phyloP scores from a whole-genome alignment of 1,140 invertebrate genomes.

The Akabosia matsudoensis region DNA sequence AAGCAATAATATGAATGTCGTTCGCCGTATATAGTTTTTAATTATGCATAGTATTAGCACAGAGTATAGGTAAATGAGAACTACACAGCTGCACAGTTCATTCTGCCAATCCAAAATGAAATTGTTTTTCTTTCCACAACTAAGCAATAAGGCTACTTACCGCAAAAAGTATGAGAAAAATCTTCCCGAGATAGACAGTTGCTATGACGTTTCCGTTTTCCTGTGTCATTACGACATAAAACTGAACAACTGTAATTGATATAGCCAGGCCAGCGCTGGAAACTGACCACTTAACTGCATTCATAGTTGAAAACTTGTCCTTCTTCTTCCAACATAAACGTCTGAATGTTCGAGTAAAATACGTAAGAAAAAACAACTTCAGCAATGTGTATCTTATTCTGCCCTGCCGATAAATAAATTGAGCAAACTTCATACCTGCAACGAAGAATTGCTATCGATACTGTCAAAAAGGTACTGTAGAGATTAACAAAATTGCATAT shows the following conservation, averaged over 20 bases:
- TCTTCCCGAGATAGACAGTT: constrained; percentile 33
- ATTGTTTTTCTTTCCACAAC: too few relatives aligned
- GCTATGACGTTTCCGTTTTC: not conserved
- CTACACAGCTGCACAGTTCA: too few relatives aligned
- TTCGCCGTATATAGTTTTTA: too few relatives aligned
- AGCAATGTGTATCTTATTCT: too few relatives aligned
- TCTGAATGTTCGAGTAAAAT: constrained; percentile 4
- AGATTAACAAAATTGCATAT: constrained; percentile 42
- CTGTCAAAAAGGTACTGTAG: constrained; percentile 35
- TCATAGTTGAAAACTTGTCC: constrained; percentile 40
- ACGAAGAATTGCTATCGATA: constrained; percentile 41
- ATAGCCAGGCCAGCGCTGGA: constrained; percentile 34
- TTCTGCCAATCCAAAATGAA: too few relatives aligned
- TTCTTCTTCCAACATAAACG: constrained; percentile 45
- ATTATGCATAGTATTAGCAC: too few relatives aligned
- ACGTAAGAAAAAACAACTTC: not conserved
- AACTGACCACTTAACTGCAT: constrained; percentile 42
- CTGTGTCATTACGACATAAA: constrained; percentile 22
- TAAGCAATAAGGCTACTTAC: constrained; percentile 24
- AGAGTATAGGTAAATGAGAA: too few relatives aligned
- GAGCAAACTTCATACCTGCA: too few relatives aligned
- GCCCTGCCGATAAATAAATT: too few relatives aligned
- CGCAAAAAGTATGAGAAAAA: constrained; percentile 28
- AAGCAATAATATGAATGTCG: too few relatives aligned
- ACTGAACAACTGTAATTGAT: constrained; percentile 29